A percentile compares a stretch with the other conserved stretches of the same genome.
Conservation (phyloP, 2,113 vertebrate genomes). For the Choloepus hoffmanni region DNA sequence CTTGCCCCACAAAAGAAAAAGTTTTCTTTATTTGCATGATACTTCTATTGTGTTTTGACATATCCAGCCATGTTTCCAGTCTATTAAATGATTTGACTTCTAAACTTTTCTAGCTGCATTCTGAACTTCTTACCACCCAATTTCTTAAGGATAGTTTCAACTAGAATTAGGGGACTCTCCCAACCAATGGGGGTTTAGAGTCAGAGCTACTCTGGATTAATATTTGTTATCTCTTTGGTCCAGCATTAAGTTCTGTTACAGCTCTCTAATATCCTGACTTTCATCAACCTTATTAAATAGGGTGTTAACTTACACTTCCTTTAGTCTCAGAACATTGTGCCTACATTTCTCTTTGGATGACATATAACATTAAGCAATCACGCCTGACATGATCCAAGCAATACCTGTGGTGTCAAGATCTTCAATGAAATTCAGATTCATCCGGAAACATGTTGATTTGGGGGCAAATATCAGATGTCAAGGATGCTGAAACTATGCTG, state of each 20-base stretch:
- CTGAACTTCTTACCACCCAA: neutral
- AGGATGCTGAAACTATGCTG: neutral
- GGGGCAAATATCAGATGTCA: neutral
- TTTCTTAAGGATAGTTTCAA: neutral
- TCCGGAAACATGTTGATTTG: neutral
- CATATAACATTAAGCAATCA: neutral
- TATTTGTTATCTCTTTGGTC: neutral
- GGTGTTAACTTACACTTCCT: neutral
- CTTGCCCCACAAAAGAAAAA: neutral
- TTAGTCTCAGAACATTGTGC: neutral
- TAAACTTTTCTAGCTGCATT: neutral
- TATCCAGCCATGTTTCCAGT: neutral
- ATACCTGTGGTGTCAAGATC: neutral
- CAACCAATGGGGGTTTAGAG: neutral
- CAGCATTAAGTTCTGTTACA: neutral
- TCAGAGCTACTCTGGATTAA: neutral
- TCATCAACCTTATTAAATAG: neutral
- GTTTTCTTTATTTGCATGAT: neutral
- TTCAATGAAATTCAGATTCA: neutral
- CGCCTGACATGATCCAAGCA: neutral
- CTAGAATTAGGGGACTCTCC: neutral
- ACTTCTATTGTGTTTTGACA: neutral
- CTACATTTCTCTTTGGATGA: neutral
- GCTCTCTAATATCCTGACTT: neutral
- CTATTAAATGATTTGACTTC: neutral